A percentile compares a stretch with the other conserved stretches of the same genome.
phyloP scores from a whole-genome alignment of 2,113 vertebrate species.

The Xiphophorus maculatus region DNA sequence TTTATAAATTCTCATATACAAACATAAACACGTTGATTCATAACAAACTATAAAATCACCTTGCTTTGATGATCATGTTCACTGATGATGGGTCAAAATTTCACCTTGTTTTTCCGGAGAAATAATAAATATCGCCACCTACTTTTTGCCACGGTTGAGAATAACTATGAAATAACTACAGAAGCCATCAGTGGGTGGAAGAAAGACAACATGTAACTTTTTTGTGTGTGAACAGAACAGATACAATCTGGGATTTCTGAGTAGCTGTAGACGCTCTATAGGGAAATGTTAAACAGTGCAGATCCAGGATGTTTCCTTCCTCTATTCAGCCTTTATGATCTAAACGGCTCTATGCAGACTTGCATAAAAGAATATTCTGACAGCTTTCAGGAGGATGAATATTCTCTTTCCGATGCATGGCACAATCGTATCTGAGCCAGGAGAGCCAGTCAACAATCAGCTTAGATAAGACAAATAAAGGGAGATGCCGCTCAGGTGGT shows the following conservation, averaged over 20 bases:
- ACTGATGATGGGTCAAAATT: not conserved
- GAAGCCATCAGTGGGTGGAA: not conserved
- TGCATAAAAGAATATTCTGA: not conserved
- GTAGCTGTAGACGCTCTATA: not conserved
- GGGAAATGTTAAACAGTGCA: not conserved
- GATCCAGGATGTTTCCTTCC: not conserved
- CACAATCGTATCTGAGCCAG: not conserved
- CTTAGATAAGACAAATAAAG: not conserved
- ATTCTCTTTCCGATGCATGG: not conserved
- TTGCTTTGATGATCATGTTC: not conserved
- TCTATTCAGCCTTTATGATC: not conserved
- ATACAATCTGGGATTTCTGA: not conserved
- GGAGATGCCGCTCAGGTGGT: not conserved
- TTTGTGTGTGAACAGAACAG: conserved; percentile 1
- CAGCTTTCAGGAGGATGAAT: not conserved
- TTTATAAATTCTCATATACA: too few species aligned
- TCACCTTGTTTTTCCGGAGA: not conserved
- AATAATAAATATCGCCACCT: not conserved
- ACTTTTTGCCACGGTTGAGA: not conserved
- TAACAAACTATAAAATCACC: not conserved
- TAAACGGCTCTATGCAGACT: not conserved
- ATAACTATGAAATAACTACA: not conserved
- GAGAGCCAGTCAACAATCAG: not conserved
- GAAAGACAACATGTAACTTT: not conserved
- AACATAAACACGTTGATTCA: too few species aligned